phyloP scores from a whole-genome alignment of 2,797 vertebrate genomes.

The Leptatherina wallacei region DNA sequence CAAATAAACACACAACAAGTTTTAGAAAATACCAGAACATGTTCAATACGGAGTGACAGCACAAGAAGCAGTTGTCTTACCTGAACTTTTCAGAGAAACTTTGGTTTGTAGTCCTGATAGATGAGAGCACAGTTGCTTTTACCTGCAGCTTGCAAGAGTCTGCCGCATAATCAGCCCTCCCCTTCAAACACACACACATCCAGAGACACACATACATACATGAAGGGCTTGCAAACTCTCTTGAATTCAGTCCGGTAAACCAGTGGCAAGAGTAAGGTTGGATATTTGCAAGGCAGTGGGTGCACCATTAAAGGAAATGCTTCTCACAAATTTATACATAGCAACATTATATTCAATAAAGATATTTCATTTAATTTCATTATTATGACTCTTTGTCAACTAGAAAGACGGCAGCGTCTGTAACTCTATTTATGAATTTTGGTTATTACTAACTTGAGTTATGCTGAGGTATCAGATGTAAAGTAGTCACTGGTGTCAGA shows the following conservation, averaged over 20 bases:
- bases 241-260: conserved; percentile 9
- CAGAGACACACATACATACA: conserved; percentile 8
- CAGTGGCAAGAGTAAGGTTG: not conserved
- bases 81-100: conserved; percentile 39
- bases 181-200: conserved; percentile 16
- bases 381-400: too few relatives aligned
- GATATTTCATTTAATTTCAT: too few relatives aligned
- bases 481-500: conserved; percentile 19
- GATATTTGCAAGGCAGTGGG: conserved; percentile 1
- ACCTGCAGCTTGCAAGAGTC: conserved; percentile 29
- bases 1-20: not conserved
- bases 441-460: conserved; percentile 1
- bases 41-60: not conserved
- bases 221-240: conserved; percentile 8
- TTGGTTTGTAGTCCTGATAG: conserved; percentile 15
- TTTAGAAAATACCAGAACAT: not conserved
- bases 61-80: conserved; percentile 29
- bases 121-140: conserved; percentile 17
- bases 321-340: not conserved
- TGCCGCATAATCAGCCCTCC: conserved; percentile 37
- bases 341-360: too few relatives aligned
- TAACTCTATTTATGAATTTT: not conserved
- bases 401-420: not conserved
- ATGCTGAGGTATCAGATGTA: not conserved
- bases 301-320: not conserved